Evolutionary conservation across 2,113 vertebrate genomes (phyloP).

Genomic region (Natator depressus): DNA sequence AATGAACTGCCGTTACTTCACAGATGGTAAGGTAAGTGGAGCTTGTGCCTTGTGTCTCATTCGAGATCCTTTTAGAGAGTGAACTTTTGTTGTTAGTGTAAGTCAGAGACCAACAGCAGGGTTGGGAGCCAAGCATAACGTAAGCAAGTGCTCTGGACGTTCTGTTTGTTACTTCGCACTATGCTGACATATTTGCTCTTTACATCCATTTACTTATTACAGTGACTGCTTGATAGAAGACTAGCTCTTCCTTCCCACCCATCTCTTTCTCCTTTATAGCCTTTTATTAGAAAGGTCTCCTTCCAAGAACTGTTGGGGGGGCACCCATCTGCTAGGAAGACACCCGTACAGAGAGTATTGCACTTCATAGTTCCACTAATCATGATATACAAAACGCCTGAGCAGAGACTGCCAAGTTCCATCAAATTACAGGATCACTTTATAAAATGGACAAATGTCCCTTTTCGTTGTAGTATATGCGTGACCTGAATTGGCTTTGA

Average conservation of each 20-base stretch:
- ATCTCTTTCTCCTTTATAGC: not conserved
- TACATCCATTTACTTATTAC: not conserved
- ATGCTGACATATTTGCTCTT: not conserved
- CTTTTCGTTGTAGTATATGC: not conserved
- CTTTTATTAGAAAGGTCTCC: not conserved
- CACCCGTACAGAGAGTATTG: not conserved
- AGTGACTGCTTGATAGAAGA: not conserved
- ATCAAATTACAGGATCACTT: slow-evolving; percentile 42
- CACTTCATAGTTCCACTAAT: not conserved
- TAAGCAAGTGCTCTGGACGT: not conserved
- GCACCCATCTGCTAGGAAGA: not conserved
- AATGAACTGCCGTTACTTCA: slow-evolving; percentile 99
- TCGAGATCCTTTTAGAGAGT: not conserved
- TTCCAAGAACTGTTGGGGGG: not conserved
- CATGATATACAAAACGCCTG: not conserved
- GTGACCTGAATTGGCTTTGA: slow-evolving; percentile 47
- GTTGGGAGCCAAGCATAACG: not conserved
- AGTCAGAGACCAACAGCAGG: not conserved
- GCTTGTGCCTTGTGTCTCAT: not conserved
- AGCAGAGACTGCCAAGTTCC: slow-evolving; percentile 28
- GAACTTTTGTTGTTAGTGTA: not conserved
- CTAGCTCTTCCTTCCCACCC: not conserved
- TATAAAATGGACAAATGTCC: not conserved
- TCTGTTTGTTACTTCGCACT: not conserved
- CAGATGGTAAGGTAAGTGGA: slow-evolving; percentile 92